Evolutionary conservation across 1,140 invertebrate species (phyloP), one percentile per base, ranked within the genome.

Genomic region (Oncopeltus fasciatus): DNA sequence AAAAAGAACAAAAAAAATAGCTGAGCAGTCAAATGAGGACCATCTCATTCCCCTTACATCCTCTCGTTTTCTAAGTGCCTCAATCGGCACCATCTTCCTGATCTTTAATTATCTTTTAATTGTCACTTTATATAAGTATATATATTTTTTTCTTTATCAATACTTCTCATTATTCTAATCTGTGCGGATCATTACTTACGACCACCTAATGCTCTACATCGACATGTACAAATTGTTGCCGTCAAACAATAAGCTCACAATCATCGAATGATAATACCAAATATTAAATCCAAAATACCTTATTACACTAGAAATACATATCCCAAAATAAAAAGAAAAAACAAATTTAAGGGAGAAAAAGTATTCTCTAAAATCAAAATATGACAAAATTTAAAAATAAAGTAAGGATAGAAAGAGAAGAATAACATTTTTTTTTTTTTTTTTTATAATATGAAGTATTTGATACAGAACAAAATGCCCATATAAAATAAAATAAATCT

Each of bases 221-320:
- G 64, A 65, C 64, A 65, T 65, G 64, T 65, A 65, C 64, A 65
- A 65, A 65, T 65, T 65, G 64, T 65, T 63, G 64, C 64, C 64
- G 59, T 46, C 38, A 62, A 65, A 59, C 57, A 62, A 65, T 59
- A 62, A 62, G 57, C 61, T 62, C 60, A 65, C 61, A 59, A 62
- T 65, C 57, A 65, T 62, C 43, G 38, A 65, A 65, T 65, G 47
- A 65, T 65, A 60, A 53, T 53, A 63, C 61, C 61, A 59, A 63
- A 63, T 60, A 57, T 63, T 60, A 61, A 61, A 61, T 61, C 60
- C 59, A 57, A 65, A 61, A 57, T 38, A 27, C 53, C 57, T 61
- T 49, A 56, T 33, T 51, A n/a, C n/a, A 24, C 31, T 57, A 57
- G 12, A 57, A 65, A 56, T 24, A 61, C 18, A 57, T 61, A 58